Percentiles rank a stretch among this genome's conserved stretches.
Conservation (phyloP, 2,888 invertebrate species). For the Atethmia centrago region DNA sequence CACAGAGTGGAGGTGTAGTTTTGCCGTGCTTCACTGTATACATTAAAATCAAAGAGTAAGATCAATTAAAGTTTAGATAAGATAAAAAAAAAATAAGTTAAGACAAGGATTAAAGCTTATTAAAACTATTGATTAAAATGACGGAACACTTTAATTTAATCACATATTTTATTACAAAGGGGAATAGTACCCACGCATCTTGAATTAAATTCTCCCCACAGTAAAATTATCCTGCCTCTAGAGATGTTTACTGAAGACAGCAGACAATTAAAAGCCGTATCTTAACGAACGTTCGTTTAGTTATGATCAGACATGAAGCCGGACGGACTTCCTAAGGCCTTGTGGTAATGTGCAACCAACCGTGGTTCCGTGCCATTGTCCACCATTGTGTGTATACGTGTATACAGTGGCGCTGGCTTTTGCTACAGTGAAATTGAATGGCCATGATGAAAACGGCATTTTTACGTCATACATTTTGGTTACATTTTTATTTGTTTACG, state of each 20-base stretch:
- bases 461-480: background rate
- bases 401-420: conserved; percentile 41
- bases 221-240: conserved; percentile 27
- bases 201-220: conserved; percentile 10
- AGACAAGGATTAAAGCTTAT: background rate
- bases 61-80: too few species aligned
- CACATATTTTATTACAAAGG: background rate
- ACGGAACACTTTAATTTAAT: background rate
- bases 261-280: conserved; percentile 58
- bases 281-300: conserved; percentile 44
- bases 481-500: background rate
- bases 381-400: conserved; percentile 41
- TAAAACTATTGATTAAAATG: background rate
- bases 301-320: conserved; percentile 63
- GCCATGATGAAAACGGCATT: conserved; percentile 36
- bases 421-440: conserved; percentile 52
- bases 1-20: too few species aligned
- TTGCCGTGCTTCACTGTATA: too few species aligned
- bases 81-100: too few species aligned
- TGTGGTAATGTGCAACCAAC: conserved; percentile 57
- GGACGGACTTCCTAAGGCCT: conserved; percentile 68
- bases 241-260: conserved; percentile 38
- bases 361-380: conserved; percentile 65
- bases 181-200: background rate
- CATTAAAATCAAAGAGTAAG: too few species aligned